Evolutionary conservation across 1,140 invertebrate genomes (phyloP).

Genomic region (Trachelipus rathkii): DNA sequence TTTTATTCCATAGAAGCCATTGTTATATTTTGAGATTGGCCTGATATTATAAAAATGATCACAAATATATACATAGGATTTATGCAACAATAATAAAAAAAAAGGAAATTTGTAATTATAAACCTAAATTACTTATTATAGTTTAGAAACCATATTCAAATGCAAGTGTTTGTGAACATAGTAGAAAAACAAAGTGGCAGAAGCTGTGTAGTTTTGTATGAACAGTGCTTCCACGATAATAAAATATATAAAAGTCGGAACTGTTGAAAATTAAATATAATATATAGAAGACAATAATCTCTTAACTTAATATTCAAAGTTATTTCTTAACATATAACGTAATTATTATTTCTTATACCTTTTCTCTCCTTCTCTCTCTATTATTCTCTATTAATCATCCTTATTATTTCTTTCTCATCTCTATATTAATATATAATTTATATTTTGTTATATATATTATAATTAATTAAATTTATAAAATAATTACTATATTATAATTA

Average conservation of each 20-base stretch:
- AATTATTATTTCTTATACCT: too few species aligned
- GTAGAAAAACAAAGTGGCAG: constrained; percentile 1
- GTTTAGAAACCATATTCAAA: neutral
- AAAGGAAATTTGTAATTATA: neutral
- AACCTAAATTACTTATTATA: neutral
- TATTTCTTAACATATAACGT: too few species aligned
- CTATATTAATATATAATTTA: too few species aligned
- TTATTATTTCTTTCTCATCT: too few species aligned
- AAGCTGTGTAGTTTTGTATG: constrained; percentile 12
- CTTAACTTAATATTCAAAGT: too few species aligned
- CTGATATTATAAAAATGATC: neutral
- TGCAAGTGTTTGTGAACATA: constrained; percentile 7
- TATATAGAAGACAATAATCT: too few species aligned
- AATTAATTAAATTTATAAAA: too few species aligned
- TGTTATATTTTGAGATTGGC: constrained; percentile 13
- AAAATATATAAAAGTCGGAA: neutral
- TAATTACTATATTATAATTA: too few species aligned
- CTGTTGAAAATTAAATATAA: too few species aligned
- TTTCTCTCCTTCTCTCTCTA: too few species aligned
- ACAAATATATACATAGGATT: neutral
- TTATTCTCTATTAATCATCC: too few species aligned
- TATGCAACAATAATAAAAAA: neutral
- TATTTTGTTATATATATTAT: too few species aligned
- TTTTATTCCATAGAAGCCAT: neutral
- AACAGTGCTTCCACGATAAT: constrained; percentile 1